phyloP scores from a whole-genome alignment of 2,113 vertebrate species.

The Odobenus rosmarus region DNA sequence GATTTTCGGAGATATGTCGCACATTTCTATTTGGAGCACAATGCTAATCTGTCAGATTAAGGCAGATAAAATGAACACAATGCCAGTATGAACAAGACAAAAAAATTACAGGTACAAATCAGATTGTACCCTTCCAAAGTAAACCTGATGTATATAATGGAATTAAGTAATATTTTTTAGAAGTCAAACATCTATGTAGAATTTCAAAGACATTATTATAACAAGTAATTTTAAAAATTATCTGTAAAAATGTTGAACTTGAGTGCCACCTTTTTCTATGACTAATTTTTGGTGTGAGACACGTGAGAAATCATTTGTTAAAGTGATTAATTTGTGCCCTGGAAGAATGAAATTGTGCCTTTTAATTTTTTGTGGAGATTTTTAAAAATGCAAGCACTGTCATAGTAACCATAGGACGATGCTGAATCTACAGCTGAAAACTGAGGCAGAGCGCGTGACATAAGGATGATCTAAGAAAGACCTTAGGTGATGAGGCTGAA shows the following conservation, averaged over 20 bases:
- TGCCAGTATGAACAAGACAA: neutral
- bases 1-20: conserved; percentile 54
- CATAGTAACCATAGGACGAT: neutral
- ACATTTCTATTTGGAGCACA: conserved; percentile 63
- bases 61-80: neutral
- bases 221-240: neutral
- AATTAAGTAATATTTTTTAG: conserved; percentile 2
- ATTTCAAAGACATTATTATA: neutral
- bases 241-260: conserved; percentile 19
- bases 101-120: neutral
- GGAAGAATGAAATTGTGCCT: conserved; percentile 21
- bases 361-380: neutral
- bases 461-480: neutral
- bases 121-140: neutral
- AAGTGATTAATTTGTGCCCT: conserved; percentile 19
- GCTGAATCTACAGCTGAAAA: neutral
- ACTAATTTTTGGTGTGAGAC: conserved; percentile 46
- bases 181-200: neutral
- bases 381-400: neutral
- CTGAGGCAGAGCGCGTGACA: neutral
- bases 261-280: neutral
- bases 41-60: neutral
- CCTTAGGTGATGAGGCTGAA: neutral
- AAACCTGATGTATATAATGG: neutral
- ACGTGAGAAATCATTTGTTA: neutral